Percentiles rank a stretch among this genome's conserved stretches.
phyloP scores from a whole-genome alignment of 2,888 invertebrate genomes.

The Hirtodrosophila cameraria region DNA sequence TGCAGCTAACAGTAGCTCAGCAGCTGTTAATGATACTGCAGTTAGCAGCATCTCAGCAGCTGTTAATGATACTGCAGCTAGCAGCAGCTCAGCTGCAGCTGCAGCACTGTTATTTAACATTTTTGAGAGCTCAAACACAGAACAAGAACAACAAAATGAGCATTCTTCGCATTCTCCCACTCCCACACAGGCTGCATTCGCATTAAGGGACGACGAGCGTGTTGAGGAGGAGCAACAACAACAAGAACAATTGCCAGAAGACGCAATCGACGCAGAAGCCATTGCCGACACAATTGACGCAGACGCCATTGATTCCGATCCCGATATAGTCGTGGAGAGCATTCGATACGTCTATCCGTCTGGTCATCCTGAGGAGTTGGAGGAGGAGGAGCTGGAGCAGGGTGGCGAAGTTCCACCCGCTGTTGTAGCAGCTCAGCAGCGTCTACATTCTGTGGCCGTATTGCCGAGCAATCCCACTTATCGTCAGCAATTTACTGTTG shows the following conservation, averaged over 20 bases:
- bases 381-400: constrained; percentile 22
- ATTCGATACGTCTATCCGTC: too few relatives aligned
- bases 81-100: constrained; percentile 31
- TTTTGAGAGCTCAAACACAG: constrained; percentile 22
- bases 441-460: constrained; percentile 68
- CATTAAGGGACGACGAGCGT: constrained; percentile 17
- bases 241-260: constrained; percentile 25
- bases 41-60: constrained; percentile 30
- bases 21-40: too few relatives aligned
- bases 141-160: constrained; percentile 55
- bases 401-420: constrained; percentile 7
- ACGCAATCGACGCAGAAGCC: constrained; percentile 54
- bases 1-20: constrained; percentile 25
- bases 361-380: constrained; percentile 32
- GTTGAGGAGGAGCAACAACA: constrained; percentile 21
- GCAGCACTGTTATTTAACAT: constrained; percentile 35
- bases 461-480: constrained; percentile 59
- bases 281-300: constrained; percentile 73
- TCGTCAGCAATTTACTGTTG: constrained; percentile 5
- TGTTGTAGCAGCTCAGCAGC: constrained; percentile 23
- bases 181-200: constrained; percentile 53
- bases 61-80: constrained; percentile 40
- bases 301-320: constrained; percentile 53
- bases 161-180: constrained; percentile 71
- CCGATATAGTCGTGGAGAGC: constrained; percentile 73